Conservation (phyloP, 2,888 invertebrate genomes). For the Acronicta psi region DNA sequence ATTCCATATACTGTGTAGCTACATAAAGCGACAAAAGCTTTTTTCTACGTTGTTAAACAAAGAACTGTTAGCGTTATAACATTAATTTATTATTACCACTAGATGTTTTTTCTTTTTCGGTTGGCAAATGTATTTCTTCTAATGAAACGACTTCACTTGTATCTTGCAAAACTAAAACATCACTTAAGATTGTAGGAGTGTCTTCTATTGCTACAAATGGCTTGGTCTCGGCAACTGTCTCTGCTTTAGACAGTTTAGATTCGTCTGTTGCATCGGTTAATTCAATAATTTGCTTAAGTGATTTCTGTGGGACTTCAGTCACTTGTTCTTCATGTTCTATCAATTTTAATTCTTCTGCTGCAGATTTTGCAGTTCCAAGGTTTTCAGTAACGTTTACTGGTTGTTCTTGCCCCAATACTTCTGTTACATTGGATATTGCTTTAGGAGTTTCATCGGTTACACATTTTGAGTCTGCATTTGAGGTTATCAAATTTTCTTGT, state of each 20-base stretch:
- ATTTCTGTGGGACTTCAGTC: background rate
- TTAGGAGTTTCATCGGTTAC: background rate
- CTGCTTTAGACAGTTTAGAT: background rate
- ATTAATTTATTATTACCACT: constrained; percentile 43
- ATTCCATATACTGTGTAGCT: too few relatives aligned
- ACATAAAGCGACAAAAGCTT: constrained; percentile 13
- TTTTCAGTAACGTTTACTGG: background rate
- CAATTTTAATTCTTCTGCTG: background rate
- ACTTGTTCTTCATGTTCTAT: background rate
- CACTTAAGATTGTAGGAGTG: background rate
- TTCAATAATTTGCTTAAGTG: background rate
- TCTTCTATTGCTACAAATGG: constrained; percentile 1
- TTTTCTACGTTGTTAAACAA: constrained; percentile 14
- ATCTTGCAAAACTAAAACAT: background rate
- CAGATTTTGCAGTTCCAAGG: background rate
- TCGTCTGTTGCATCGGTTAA: background rate
- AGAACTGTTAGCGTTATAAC: constrained; percentile 16
- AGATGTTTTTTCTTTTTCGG: constrained; percentile 1
- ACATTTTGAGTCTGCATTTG: background rate
- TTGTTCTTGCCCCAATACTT: background rate
- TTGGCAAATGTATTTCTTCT: constrained; percentile 1
- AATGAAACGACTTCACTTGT: background rate
- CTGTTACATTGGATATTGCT: background rate
- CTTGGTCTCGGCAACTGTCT: background rate
- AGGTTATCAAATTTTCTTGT: background rate